A percentile compares a stretch with the other conserved stretches of the same genome.
phyloP scores from a whole-genome alignment of 64 coral and sea anemone genomes.

The Stylophora pistillata region DNA sequence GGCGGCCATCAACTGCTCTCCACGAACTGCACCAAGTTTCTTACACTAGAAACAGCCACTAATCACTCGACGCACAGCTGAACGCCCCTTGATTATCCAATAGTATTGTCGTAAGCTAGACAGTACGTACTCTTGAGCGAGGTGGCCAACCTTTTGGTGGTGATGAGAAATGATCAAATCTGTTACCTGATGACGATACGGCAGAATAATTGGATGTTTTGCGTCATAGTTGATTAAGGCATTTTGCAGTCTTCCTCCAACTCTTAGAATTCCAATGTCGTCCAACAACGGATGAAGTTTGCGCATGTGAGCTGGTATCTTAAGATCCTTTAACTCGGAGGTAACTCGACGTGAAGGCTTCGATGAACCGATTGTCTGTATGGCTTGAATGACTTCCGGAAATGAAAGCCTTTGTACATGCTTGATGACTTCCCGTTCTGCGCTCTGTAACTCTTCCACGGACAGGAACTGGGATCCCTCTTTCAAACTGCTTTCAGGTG shows the following conservation, averaged over 20 bases:
- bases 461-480: no score
- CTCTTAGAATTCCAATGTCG: not conserved
- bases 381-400: not conserved
- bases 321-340: not conserved
- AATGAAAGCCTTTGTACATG: not conserved
- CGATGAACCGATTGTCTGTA: not conserved
- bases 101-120: no score
- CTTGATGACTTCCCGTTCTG: no score
- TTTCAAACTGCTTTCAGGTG: no score
- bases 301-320: not conserved
- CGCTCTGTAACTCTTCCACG: no score
- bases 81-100: no score
- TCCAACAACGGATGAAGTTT: not conserved
- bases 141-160: not conserved
- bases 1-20: no score
- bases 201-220: not conserved
- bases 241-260: not conserved
- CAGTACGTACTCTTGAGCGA: no score
- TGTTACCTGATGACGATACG: not conserved
- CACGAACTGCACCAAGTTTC: no score
- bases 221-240: no score
- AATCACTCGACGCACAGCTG: no score
- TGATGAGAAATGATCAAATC: not conserved
- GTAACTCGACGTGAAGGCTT: not conserved
- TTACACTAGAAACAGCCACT: no score